Evolutionary conservation across 2,888 invertebrate species (phyloP), one percentile per base, ranked within the genome.

Genomic region (Poecilobothrus nobilitatus): DNA sequence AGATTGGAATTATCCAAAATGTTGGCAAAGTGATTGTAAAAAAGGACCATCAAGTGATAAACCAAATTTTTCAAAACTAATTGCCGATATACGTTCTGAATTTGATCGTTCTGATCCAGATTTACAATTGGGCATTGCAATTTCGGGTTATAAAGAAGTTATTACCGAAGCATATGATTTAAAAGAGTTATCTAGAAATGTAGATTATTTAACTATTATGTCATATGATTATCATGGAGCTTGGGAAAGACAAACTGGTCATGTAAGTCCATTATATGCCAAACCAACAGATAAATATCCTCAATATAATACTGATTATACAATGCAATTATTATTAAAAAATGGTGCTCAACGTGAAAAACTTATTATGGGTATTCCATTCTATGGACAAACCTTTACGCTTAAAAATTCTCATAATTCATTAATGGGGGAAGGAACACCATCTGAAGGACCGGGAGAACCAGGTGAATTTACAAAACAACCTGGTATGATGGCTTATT

Each of bases 1-100:
- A 33, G 96, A 96, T 76, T 97, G 96, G 96, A 94, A 95, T 77
- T 96, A 96, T 78, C 96, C 96, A 0, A 91, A 90, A 71, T 95
- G 94, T 76, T 94, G 94, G 94, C 94, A 95, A 78, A 93, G 93
- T 73, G 90, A 94, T 78, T 95, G 94, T 78, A 87, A 88, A 64
- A 90, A 89, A 74, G 94, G 94, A 0, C 90, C 92, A 0, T 85
- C 85, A 0, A 87, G 88, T 22, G 95, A 95, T 76, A 90, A 87
- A 75, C 85, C 88, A 0, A 92, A 93, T 76, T 91, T 91, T 73
- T 89, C 89, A 0, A 89, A 88, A 78, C 84, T 95, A 21, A 81
- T 93, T 20, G 85, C 88, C 80, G 91, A 91, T 80, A 75, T 80
- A 65, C 75, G 78, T 21, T 66, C 69, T 0, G 80, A 79, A 66